Percentiles rank a stretch among this genome's conserved stretches.
Evolutionary conservation across 2,113 vertebrate species (phyloP).

Genomic region (Hyperopisus bebe): DNA sequence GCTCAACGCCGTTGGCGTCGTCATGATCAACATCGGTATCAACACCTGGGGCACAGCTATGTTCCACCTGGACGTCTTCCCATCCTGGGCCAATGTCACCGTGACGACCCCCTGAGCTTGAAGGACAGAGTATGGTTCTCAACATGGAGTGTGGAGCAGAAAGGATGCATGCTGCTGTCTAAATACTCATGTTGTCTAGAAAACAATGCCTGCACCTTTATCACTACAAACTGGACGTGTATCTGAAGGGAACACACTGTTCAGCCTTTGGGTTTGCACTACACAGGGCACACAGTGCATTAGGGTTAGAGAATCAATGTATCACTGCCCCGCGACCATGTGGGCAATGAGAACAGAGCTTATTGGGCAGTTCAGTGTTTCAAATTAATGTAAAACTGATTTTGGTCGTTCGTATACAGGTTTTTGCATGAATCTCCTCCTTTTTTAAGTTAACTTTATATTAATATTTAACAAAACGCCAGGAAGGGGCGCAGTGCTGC

Average conservation of each 20-base stretch:
- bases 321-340: not conserved
- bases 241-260: not conserved
- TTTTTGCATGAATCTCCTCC: not conserved
- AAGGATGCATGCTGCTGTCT: not conserved
- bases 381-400: not conserved
- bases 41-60: conserved; percentile 78
- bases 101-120: conserved; percentile 11
- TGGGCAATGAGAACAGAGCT: not conserved
- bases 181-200: not conserved
- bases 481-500: not conserved
- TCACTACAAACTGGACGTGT: not conserved
- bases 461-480: not conserved
- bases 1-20: conserved; percentile 64
- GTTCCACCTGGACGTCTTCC: conserved; percentile 68
- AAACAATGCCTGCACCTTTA: not conserved
- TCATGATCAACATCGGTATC: conserved; percentile 69
- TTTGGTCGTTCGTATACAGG: not conserved
- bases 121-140: not conserved
- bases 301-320: not conserved
- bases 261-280: not conserved
- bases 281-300: not conserved
- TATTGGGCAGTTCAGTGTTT: not conserved
- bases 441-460: not conserved
- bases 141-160: not conserved
- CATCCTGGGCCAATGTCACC: conserved; percentile 73